phyloP scores from a whole-genome alignment of 2,797 vertebrate species.

The Tenualosa ilisha region DNA sequence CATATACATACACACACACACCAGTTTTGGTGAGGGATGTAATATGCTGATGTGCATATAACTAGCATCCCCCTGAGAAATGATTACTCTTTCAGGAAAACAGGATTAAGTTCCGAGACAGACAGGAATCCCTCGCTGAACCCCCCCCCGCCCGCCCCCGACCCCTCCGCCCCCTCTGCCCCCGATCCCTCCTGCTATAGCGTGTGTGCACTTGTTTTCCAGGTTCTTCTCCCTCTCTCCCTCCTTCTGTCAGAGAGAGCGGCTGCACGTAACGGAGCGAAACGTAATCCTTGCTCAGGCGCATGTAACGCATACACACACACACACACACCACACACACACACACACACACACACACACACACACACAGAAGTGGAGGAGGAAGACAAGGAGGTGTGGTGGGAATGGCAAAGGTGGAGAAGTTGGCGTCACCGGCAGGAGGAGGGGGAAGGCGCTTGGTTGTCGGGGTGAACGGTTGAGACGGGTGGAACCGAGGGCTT shows the following conservation, averaged over 20 bases:
- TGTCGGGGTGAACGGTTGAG: too few relatives aligned
- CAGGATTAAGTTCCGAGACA: neutral
- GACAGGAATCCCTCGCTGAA: neutral
- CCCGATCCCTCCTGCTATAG: neutral
- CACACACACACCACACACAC: too few relatives aligned
- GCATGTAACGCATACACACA: too few relatives aligned
- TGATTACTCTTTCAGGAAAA: neutral
- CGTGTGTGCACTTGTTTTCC: neutral
- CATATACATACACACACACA: neutral
- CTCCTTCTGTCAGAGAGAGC: neutral
- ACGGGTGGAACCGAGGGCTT: neutral
- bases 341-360: too few relatives aligned
- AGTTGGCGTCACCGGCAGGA: conserved; percentile 40
- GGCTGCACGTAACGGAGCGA: conserved; percentile 30
- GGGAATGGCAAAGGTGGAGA: conserved; percentile 44
- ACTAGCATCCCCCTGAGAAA: neutral
- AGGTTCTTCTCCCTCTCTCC: neutral
- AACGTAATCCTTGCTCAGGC: conserved; percentile 34
- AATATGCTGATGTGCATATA: neutral
- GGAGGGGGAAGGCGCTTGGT: neutral
- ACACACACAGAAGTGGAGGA: neutral
- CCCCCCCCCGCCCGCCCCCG: neutral
- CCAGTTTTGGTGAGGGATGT: neutral
- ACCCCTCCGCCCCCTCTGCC: neutral
- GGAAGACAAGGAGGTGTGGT: neutral